Percentiles rank a stretch among this genome's conserved stretches.
Evolutionary conservation across 2,888 invertebrate genomes (phyloP).

Genomic region (Pollenia labialis): DNA sequence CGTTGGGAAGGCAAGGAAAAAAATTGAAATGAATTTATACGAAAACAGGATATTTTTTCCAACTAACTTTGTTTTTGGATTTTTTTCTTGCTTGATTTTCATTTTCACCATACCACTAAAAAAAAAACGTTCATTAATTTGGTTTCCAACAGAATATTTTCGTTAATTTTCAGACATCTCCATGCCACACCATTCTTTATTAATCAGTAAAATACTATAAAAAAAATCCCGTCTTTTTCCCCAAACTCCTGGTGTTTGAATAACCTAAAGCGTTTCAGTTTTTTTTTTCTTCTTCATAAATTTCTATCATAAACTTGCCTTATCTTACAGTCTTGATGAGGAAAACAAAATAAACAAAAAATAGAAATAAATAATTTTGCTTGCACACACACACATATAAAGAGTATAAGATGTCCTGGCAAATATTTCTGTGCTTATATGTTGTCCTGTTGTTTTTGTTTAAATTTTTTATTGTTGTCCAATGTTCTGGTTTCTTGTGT

Average conservation of each 20-base stretch:
- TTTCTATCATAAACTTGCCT: constrained; percentile 65
- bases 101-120: constrained; percentile 35
- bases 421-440: constrained; percentile 11
- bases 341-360: neutral
- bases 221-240: constrained; percentile 25
- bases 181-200: constrained; percentile 12
- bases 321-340: constrained; percentile 48
- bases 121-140: constrained; percentile 63
- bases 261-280: constrained; percentile 59
- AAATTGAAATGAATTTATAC: constrained; percentile 28
- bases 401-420: constrained; percentile 52
- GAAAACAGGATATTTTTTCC: constrained; percentile 48
- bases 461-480: constrained; percentile 68
- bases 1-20: neutral
- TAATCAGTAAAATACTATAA: constrained; percentile 19
- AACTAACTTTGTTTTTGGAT: constrained; percentile 7
- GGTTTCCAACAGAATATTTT: constrained; percentile 61
- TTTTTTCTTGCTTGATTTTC: constrained; percentile 44
- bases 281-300: constrained; percentile 38
- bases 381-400: constrained; percentile 7
- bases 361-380: constrained; percentile 39
- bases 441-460: constrained; percentile 63
- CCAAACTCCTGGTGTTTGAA: neutral
- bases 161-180: constrained; percentile 68
- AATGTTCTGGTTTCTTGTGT: constrained; percentile 55